Percentiles rank a stretch among this genome's conserved stretches.
phyloP scores from a whole-genome alignment of 2,797 vertebrate genomes.

The Sylvilagus floridanus region DNA sequence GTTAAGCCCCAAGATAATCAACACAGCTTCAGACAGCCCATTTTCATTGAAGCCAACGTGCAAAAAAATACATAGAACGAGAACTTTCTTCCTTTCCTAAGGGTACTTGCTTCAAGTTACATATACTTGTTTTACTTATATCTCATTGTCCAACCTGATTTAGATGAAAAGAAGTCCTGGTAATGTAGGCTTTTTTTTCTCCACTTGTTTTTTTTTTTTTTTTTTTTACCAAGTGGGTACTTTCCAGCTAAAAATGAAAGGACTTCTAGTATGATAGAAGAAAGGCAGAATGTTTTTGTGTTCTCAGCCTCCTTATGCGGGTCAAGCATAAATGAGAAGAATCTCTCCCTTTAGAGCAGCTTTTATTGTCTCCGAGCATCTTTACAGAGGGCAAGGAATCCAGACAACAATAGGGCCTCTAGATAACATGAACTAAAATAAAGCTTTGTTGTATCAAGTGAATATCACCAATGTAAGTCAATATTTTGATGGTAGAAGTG shows the following conservation, averaged over 20 bases:
- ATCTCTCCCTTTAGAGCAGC: not conserved
- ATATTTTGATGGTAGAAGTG: not conserved
- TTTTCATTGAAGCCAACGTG: not conserved
- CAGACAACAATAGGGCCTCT: not conserved
- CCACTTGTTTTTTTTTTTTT: not conserved
- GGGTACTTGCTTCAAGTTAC: not conserved
- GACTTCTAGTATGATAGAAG: not conserved
- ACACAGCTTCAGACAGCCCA: not conserved
- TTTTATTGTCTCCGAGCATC: not conserved
- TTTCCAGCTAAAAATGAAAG: conserved; percentile 23
- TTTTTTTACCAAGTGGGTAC: not conserved
- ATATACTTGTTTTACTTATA: not conserved
- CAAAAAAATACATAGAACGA: not conserved
- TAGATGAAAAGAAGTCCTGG: not conserved
- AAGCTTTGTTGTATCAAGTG: not conserved
- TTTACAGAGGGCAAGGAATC: not conserved
- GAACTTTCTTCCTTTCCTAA: not conserved
- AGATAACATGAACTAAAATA: not conserved
- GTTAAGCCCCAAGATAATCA: not conserved
- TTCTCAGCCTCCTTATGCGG: not conserved
- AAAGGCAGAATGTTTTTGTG: not conserved
- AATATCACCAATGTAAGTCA: not conserved
- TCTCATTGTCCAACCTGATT: conserved; percentile 27
- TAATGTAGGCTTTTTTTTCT: not conserved
- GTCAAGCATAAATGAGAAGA: not conserved